These are phyloP conservation scores for Hyperoodon ampullatus DNA, from an alignment of 2,113 vertebrate genomes.

Conservation along the genomic window DNA sequence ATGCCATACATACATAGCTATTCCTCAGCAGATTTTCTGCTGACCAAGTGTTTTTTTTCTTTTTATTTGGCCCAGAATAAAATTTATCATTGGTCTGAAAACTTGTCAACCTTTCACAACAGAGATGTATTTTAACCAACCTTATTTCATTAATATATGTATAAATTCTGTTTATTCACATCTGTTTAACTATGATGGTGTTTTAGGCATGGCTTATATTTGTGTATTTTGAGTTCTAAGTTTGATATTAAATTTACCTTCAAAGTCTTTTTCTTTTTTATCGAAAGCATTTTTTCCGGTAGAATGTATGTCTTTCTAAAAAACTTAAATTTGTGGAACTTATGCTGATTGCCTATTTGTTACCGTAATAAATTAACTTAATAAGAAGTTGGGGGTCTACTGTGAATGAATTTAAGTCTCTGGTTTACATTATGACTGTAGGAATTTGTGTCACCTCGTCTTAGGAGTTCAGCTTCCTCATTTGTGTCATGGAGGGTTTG, in stretches of 20 bases:
- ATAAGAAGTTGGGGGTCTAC: neutral
- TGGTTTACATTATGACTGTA: neutral
- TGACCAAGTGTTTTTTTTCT: neutral
- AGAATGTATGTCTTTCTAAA: constrained; percentile 21
- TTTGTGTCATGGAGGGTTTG: neutral
- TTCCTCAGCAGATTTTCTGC: constrained; percentile 30
- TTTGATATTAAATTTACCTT: constrained; percentile 11
- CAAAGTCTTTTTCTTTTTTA: neutral
- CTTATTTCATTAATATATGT: neutral
- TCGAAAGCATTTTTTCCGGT: neutral
- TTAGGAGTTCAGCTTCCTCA: neutral
- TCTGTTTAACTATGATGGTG: neutral
- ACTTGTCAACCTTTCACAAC: neutral
- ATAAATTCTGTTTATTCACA: neutral
- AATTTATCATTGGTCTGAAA: constrained; percentile 46
- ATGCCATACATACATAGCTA: neutral
- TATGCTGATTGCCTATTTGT: neutral
- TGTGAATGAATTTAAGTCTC: neutral
- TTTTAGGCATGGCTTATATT: constrained; percentile 38
- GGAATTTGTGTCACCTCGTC: neutral
- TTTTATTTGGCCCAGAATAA: constrained; percentile 50
- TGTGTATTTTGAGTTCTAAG: constrained; percentile 19
- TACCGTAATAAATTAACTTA: neutral
- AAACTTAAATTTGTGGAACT: neutral
- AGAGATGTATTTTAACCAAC: neutral